Evolutionary conservation across 2,113 vertebrate genomes (phyloP).

Genomic region (Macrotus californicus): DNA sequence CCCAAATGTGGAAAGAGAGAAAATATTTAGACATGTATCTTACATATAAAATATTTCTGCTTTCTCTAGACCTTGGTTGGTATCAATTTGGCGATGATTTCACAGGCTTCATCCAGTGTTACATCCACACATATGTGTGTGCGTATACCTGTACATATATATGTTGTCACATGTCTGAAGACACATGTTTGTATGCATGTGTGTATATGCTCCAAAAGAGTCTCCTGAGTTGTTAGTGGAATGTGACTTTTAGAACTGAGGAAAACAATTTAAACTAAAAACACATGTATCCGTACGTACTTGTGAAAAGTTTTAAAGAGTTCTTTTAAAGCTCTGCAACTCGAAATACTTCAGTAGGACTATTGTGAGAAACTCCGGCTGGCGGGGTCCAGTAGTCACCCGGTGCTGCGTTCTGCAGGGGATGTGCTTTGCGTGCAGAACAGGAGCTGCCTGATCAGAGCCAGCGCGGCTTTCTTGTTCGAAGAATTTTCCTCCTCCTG

Average conservation of each 20-base stretch:
- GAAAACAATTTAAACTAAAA: conserved; percentile 22
- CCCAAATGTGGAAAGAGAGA: background rate
- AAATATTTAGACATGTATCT: too few species aligned
- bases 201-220: too few species aligned
- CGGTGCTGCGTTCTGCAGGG: conserved; percentile 66
- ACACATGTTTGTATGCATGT: background rate
- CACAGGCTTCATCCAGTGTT: background rate
- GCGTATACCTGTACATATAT: background rate
- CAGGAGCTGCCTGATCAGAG: conserved; percentile 64
- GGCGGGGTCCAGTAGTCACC: conserved; percentile 42
- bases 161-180: background rate
- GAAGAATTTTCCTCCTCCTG: conserved; percentile 56
- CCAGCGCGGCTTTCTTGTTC: conserved; percentile 54
- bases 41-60: background rate
- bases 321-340: background rate
- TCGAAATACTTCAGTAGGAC: background rate
- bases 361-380: background rate
- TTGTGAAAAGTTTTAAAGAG: background rate
- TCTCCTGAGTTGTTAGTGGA: background rate
- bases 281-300: background rate
- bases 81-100: background rate
- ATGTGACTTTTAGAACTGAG: conserved; percentile 37
- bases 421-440: conserved; percentile 78
- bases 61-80: background rate
- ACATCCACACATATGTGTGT: background rate